These are phyloP conservation scores for Cephus pygmeus DNA, from an alignment of 2,888 invertebrate species.

Conservation along the genomic window DNA sequence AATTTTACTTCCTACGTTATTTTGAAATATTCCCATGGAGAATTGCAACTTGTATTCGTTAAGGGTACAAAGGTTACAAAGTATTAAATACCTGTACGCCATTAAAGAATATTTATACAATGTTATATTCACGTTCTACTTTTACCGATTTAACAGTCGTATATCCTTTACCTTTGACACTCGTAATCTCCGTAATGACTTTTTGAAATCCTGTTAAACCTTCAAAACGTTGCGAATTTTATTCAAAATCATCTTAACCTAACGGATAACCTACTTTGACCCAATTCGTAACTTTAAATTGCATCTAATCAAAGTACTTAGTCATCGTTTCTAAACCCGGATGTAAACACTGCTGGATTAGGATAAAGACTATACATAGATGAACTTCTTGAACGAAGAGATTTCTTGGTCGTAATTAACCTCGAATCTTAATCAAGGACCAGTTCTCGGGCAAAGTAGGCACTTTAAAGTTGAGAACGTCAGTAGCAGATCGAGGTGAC, in stretches of 20 bases:
- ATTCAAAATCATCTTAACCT: background rate
- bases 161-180: background rate
- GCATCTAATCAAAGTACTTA: background rate
- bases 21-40: too few species aligned
- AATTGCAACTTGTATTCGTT: background rate
- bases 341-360: background rate
- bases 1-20: background rate
- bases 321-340: background rate
- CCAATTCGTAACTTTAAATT: background rate
- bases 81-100: background rate
- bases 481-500: too few species aligned
- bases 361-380: background rate
- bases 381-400: background rate
- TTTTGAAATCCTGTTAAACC: background rate
- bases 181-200: background rate
- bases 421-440: slow-evolving; percentile 34
- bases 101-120: background rate
- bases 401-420: slow-evolving; percentile 21
- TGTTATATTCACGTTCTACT: background rate
- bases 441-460: background rate
- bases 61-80: background rate
- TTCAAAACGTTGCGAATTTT: background rate
- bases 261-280: background rate
- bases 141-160: too few species aligned
- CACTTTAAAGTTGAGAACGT: background rate